Conservation (phyloP, 2,888 invertebrate species). For the Omphaloscelis lunosa region DNA sequence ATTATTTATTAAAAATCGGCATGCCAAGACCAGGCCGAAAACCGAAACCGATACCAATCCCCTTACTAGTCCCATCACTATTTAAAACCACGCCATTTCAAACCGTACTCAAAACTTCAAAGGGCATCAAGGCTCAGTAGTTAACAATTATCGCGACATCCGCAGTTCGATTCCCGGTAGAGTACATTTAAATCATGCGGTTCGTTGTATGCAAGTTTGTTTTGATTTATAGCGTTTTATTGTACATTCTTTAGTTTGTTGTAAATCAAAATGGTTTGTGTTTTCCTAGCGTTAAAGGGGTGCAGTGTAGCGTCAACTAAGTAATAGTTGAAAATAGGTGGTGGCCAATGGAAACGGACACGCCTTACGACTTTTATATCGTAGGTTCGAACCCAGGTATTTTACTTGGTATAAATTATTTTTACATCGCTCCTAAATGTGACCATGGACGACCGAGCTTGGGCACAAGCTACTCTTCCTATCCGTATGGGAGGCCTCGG, state of each 20-base stretch:
- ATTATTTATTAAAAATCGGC: too few relatives aligned
- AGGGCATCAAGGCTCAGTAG: slow-evolving; percentile 50
- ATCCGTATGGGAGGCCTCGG: too few relatives aligned
- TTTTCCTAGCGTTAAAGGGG: not conserved
- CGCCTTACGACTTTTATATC: not conserved
- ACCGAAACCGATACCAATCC: slow-evolving; percentile 13
- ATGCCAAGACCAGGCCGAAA: not conserved
- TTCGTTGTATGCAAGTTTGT: slow-evolving; percentile 45
- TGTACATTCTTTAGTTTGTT: slow-evolving; percentile 39
- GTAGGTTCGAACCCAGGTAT: not conserved
- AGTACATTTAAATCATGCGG: slow-evolving; percentile 68
- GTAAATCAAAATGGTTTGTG: slow-evolving; percentile 49
- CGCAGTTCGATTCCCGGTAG: slow-evolving; percentile 69
- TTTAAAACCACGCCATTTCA: slow-evolving; percentile 36
- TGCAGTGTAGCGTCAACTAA: not conserved
- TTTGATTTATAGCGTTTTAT: slow-evolving; percentile 62
- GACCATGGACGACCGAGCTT: too few relatives aligned
- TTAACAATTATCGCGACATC: slow-evolving; percentile 67
- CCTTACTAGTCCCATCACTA: slow-evolving; percentile 34
- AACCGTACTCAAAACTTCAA: slow-evolving; percentile 50
- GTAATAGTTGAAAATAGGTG: not conserved
- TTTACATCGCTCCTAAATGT: too few relatives aligned
- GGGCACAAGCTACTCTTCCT: too few relatives aligned
- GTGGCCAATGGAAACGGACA: not conserved
- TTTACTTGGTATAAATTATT: too few relatives aligned